Evolutionary conservation across 1,140 invertebrate genomes (phyloP).

Genomic region (Tetramorium alpestre): DNA sequence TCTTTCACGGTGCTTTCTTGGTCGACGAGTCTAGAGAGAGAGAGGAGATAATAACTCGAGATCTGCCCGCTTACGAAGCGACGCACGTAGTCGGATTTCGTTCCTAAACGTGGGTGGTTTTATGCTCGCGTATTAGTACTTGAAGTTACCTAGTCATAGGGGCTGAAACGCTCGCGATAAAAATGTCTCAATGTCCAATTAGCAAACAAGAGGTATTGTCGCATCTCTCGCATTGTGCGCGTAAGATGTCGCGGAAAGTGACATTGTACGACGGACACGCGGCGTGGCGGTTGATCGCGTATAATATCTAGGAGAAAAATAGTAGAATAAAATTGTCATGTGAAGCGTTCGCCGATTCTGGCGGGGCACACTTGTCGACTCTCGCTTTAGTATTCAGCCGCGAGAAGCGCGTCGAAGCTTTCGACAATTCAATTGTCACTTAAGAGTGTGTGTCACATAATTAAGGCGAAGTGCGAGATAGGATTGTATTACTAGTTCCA

Average conservation of each 20-base stretch:
- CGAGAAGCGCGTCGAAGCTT: slow-evolving; percentile 47
- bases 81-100: slow-evolving; percentile 23
- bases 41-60: slow-evolving; percentile 48
- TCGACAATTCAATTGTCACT: slow-evolving; percentile 58
- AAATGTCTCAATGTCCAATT: slow-evolving; percentile 59
- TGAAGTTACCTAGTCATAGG: slow-evolving; percentile 55
- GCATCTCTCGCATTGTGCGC: slow-evolving; percentile 21
- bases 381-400: slow-evolving; percentile 28
- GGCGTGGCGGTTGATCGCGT: slow-evolving; percentile 15
- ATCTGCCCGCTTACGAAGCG: slow-evolving; percentile 12
- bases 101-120: slow-evolving; percentile 53
- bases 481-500: slow-evolving; percentile 59
- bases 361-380: background rate
- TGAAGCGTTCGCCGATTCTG: background rate
- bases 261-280: slow-evolving; percentile 6
- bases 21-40: slow-evolving; percentile 27
- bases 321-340: background rate
- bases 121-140: slow-evolving; percentile 45
- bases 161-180: slow-evolving; percentile 26
- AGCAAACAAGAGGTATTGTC: slow-evolving; percentile 56
- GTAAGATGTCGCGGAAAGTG: background rate
- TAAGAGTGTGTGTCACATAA: slow-evolving; percentile 58
- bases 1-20: slow-evolving; percentile 50
- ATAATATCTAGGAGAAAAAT: background rate
- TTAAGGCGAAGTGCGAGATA: slow-evolving; percentile 50